These are phyloP conservation scores for Pseudonaja textilis DNA, from an alignment of 2,113 vertebrate species.

Conservation along the genomic window DNA sequence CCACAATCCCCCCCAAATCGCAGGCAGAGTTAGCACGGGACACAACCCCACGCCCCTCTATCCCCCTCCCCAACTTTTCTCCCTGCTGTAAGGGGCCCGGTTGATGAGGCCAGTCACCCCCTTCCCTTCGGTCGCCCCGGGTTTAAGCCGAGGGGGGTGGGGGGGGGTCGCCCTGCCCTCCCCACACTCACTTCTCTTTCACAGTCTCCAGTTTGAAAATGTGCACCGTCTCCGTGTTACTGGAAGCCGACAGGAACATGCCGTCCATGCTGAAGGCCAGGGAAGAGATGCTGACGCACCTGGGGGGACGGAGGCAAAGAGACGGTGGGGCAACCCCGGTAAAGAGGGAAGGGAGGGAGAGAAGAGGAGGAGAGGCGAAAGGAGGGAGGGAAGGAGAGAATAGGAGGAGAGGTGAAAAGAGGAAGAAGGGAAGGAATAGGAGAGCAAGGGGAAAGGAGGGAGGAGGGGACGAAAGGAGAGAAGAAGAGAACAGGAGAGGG, in stretches of 20 bases:
- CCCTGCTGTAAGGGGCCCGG: background rate
- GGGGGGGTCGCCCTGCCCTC: background rate
- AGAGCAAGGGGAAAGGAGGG: no score
- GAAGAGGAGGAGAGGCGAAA: background rate
- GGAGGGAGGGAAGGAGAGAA: no score
- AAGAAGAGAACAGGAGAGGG: no score
- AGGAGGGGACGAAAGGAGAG: no score
- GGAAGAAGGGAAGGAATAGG: no score
- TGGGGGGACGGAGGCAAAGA: constrained; percentile 13
- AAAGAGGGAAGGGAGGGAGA: background rate
- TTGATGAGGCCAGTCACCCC: no score
- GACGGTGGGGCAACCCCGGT: fast-evolving
- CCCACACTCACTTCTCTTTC: constrained; percentile 90
- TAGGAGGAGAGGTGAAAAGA: no score
- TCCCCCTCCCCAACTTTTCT: background rate
- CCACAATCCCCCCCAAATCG: background rate
- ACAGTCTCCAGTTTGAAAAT: constrained; percentile 98
- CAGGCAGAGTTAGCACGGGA: background rate
- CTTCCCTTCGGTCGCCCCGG: background rate
- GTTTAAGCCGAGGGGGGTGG: no score
- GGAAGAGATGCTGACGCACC: constrained; percentile 97
- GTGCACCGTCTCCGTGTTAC: constrained; percentile 98
- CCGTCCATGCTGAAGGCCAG: constrained; percentile 97
- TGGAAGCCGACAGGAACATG: constrained; percentile 95
- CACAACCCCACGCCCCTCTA: background rate